Percentiles rank a stretch among this genome's conserved stretches.
Conservation (phyloP, 1,140 invertebrate genomes). For the Dufourea novaeangliae region DNA sequence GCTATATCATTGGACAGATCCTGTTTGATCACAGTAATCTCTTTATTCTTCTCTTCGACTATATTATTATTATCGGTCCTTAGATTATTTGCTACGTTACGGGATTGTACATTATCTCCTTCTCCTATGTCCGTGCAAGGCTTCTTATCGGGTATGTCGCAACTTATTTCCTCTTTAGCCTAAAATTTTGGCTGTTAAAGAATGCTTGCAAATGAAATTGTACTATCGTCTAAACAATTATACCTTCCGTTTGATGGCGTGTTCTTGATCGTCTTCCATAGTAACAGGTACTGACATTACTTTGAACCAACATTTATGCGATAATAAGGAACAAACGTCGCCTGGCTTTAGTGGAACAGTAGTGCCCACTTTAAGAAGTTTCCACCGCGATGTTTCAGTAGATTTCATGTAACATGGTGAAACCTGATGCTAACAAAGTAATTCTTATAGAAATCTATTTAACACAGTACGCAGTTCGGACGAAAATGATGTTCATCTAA, state of each 20-base stretch:
- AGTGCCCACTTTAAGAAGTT: constrained; percentile 49
- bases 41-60: neutral
- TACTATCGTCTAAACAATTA: neutral
- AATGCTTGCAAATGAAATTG: neutral
- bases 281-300: constrained; percentile 50
- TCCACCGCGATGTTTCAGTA: constrained; percentile 52
- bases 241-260: constrained; percentile 61
- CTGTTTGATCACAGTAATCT: neutral
- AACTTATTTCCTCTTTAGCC: constrained; percentile 34
- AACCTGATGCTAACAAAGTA: constrained; percentile 58
- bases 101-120: constrained; percentile 24
- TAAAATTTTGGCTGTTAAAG: constrained; percentile 30
- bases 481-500: neutral
- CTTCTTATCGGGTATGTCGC: constrained; percentile 56
- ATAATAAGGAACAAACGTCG: constrained; percentile 62
- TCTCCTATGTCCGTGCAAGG: constrained; percentile 36
- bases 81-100: constrained; percentile 3
- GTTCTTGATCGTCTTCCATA: constrained; percentile 43
- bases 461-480: neutral
- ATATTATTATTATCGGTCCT: neutral
- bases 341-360: constrained; percentile 56
- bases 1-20: neutral
- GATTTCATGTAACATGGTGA: constrained; percentile 64
- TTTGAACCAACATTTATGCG: constrained; percentile 68
- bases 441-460: constrained; percentile 41